Percentiles rank a stretch among this genome's conserved stretches.
These are phyloP conservation scores for Contarinia nasturtii DNA, from an alignment of 1,140 invertebrate genomes.

Conservation along the genomic window DNA sequence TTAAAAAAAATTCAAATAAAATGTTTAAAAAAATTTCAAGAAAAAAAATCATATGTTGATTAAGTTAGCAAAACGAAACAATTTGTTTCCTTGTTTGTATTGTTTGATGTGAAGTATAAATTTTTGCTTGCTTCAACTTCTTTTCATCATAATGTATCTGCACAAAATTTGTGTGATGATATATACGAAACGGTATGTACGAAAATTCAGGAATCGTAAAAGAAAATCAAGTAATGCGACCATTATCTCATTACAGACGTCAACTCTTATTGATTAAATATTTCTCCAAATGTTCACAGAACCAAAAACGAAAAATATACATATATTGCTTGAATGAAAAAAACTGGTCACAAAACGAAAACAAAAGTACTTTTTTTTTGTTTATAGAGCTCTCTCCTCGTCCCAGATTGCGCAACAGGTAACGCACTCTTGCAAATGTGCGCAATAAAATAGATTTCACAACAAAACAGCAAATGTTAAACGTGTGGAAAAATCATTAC, in stretches of 20 bases:
- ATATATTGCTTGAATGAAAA: not conserved
- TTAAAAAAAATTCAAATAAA: too few relatives aligned
- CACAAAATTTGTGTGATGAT: not conserved
- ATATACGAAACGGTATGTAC: not conserved
- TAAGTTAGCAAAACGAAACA: too few relatives aligned
- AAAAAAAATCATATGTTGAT: too few relatives aligned
- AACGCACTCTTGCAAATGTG: not conserved
- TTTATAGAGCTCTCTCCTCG: conserved; percentile 3
- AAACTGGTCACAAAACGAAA: too few relatives aligned
- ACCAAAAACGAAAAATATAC: not conserved
- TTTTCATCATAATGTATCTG: not conserved
- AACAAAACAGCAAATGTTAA: not conserved
- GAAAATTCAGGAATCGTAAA: not conserved
- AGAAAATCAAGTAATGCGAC: not conserved
- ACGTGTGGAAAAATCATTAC: not conserved
- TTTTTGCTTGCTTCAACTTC: not conserved
- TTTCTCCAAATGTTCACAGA: not conserved
- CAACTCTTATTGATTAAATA: not conserved
- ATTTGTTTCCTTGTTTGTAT: not conserved
- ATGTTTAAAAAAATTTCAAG: too few relatives aligned
- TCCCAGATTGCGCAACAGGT: conserved; percentile 1
- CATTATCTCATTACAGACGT: not conserved
- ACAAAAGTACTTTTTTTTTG: not conserved
- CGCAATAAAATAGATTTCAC: not conserved
- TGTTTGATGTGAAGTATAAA: too few relatives aligned